Evolutionary conservation across 2,113 vertebrate species (phyloP), one percentile per base, ranked within the genome.

Genomic region (Mandrillus leucophaeus): DNA sequence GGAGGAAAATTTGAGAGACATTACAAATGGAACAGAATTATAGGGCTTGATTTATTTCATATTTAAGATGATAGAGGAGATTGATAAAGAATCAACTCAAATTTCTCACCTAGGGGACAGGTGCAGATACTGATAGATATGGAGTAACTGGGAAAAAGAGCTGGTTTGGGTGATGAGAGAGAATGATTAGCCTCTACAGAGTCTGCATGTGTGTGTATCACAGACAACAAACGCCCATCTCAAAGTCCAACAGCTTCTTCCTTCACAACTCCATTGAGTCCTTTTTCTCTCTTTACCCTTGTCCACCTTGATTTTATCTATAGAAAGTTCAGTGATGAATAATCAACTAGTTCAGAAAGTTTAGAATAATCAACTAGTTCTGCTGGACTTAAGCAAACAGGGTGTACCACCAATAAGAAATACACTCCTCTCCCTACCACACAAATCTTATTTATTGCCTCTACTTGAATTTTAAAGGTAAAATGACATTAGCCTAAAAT

Each of bases 381-480:
- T 72, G 4, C 40, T n/a, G 32, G 80, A 91, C 32, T 72, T 18
- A 8, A 23, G 30, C 55, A n/a, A 59, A 70, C 6, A 30, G 22
- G n/a, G 2, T 52, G 5, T 6, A 50, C n/a, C 18, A 52, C 43
- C 48, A 64, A 55, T 16, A 78, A 93, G 55, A 90, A 75, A 66
- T 40, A n/a, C 25, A 90, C 1, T 11, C 5, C 9, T 8, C 25
- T 30, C 6, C 11, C 8, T 5, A 23, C 32, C 27, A 16, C n/a
- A 6, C 6, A 30, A 61, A 35, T 92, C 68, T 59, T 78, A 85
- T 13, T 90, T 45, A 75, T 57, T 85, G 55, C 23, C 27, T 40
- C 13, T 79, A 64, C 20, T 52, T 94, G 48, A 92, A 79, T 38
- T 81, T 84, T 52, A 85, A 95, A 90, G 84, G 78, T 95, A 93